Base-by-base conservation (phyloP, 2,888 invertebrate species). In the Taphrorychus bicolor region DNA sequence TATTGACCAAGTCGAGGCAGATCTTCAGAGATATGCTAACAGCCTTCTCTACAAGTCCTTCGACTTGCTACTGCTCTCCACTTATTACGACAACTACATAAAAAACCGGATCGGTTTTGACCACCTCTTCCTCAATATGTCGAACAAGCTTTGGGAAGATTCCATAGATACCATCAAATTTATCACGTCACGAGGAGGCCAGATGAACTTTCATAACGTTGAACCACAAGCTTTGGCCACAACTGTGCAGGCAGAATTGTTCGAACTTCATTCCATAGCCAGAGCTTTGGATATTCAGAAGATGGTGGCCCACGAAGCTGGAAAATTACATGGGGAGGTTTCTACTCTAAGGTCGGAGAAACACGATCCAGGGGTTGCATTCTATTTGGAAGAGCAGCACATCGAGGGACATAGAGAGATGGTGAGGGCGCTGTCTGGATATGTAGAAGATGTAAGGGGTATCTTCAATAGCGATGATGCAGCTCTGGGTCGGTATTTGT, bases 251-350 rank as follows among this genome's bases (percentile, higher is more conserved):
- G 57, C 19, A 16, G 88, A 90, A 72, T 77, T 89, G 14, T 85
- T 86, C 72, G 93, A 94, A 82, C 73, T 93, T 59, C 86, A 87
- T 73, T 88, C 92, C 19, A 81, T 94, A 67, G 91, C 91, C 1
- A 87, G 87, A 71, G 92, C 92, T 1, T 83, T 93, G 72, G 93
- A 93, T 78, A 87, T 86, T 0, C 88, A 92, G 82, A 94, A 93
- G 82, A 84, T 86, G 70, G 81, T 93, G 72, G 89, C 91, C 0
- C 82, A 84, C 2, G 85, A 88, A 62, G 91, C 91, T 1, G 85
- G 89, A 78, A 82, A 83, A 73, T 87, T 93, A 71, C 92, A 93
- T 80, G 81, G 83, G 5, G 85, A 87, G 66, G 87, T 89, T 16
- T 86, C 87, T 2, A 84, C 85, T 75, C 11, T 32, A 32, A 32